Percentiles rank a stretch among this genome's conserved stretches.
These are phyloP conservation scores for Pygoscelis adeliae DNA, from an alignment of 2,113 vertebrate species.

Conservation along the genomic window DNA sequence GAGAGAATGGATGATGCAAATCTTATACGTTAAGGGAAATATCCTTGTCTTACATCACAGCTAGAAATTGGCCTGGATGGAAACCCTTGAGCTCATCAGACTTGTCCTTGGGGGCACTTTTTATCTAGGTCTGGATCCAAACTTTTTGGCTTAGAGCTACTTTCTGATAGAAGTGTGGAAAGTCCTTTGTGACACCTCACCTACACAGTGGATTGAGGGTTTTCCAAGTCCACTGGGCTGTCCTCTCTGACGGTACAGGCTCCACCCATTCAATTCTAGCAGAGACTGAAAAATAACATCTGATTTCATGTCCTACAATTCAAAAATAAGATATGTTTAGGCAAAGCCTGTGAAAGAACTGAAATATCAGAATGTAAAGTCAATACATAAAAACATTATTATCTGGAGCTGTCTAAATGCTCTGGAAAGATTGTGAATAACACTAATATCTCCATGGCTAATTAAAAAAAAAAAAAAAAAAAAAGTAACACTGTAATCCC, in stretches of 20 bases:
- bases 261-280: not conserved
- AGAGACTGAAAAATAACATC: not conserved
- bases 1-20: not conserved
- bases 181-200: not conserved
- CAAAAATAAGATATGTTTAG: not conserved
- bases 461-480: not conserved
- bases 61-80: not conserved
- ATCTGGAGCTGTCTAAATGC: not conserved
- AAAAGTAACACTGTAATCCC: not conserved
- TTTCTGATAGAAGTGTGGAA: constrained; percentile 9
- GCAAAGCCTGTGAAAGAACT: not conserved
- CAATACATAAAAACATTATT: not conserved
- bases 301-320: not conserved
- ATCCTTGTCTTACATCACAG: not conserved
- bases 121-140: not conserved
- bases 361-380: not conserved
- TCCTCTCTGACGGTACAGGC: not conserved
- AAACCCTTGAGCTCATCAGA: not conserved
- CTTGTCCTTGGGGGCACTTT: not conserved
- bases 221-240: not conserved
- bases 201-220: not conserved
- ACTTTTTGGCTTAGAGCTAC: not conserved
- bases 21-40: not conserved
- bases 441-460: not conserved
- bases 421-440: not conserved